Evolutionary conservation across 1,140 invertebrate genomes (phyloP).

Genomic region (Pemphigus obesinymphae): DNA sequence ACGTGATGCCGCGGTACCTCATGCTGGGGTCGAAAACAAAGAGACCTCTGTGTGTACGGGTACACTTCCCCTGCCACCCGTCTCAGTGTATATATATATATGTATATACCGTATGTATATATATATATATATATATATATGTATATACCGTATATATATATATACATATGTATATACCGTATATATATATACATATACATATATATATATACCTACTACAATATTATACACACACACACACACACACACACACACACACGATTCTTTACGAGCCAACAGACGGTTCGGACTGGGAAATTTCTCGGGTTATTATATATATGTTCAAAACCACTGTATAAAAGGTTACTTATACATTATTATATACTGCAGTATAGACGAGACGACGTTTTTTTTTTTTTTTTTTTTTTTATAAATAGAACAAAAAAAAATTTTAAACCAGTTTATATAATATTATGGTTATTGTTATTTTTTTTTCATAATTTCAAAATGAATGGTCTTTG

Average conservation of each 20-base stretch:
- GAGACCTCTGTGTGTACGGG: not conserved
- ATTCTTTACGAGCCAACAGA: too few species aligned
- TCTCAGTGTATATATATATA: not conserved
- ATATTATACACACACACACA: too few species aligned
- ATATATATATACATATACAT: not conserved
- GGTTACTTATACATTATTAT: too few species aligned
- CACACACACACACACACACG: too few species aligned
- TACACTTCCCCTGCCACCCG: not conserved
- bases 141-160: not conserved
- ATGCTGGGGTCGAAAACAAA: conserved; percentile 18
- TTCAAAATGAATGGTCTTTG: too few species aligned
- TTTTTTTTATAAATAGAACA: not conserved
- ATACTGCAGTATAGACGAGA: too few species aligned
- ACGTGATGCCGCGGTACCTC: conserved; percentile 16
- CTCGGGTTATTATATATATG: too few species aligned
- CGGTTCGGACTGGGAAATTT: too few species aligned
- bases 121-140: not conserved
- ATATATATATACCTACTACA: not conserved
- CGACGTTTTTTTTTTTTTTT: not conserved
- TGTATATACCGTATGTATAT: not conserved
- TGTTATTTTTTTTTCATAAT: too few species aligned
- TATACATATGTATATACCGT: not conserved
- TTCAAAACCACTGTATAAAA: not conserved
- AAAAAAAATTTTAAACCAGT: not conserved
- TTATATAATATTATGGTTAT: too few species aligned